Evolutionary conservation across 2,888 invertebrate species (phyloP).

Genomic region (Lagria hirta): DNA sequence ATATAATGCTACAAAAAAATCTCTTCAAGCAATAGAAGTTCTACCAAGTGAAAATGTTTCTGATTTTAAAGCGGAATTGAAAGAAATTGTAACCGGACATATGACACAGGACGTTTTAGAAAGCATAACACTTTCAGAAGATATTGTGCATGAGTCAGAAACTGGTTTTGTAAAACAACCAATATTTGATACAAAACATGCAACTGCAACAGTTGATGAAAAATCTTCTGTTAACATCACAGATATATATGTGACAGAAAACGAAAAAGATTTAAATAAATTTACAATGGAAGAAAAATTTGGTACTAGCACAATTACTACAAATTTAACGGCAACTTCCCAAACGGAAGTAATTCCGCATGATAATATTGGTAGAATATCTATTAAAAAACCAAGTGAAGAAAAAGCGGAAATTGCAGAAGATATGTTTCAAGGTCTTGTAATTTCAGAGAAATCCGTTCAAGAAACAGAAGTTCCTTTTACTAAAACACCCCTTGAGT

Average conservation of each 20-base stretch:
- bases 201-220: conserved; percentile 52
- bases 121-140: conserved; percentile 51
- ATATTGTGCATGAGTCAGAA: conserved; percentile 56
- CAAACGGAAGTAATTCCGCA: conserved; percentile 48
- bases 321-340: conserved; percentile 35
- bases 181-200: conserved; percentile 47
- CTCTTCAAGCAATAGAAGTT: conserved; percentile 47
- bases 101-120: conserved; percentile 53
- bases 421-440: conserved; percentile 54
- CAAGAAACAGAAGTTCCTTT: conserved; percentile 54
- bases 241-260: conserved; percentile 40
- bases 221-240: conserved; percentile 51
- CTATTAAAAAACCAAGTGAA: conserved; percentile 38
- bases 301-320: conserved; percentile 36
- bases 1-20: conserved; percentile 48
- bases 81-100: conserved; percentile 41
- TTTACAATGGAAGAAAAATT: conserved; percentile 25
- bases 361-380: conserved; percentile 53
- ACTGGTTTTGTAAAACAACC: conserved; percentile 44
- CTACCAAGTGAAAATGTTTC: conserved; percentile 38
- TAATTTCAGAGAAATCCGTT: conserved; percentile 55
- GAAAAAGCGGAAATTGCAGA: conserved; percentile 39
- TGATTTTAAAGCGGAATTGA: conserved; percentile 38
- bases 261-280: conserved; percentile 36
- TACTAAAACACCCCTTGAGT: conserved; percentile 41